phyloP scores from a whole-genome alignment of 2,888 invertebrate species.

The Pediacus dermestoides region DNA sequence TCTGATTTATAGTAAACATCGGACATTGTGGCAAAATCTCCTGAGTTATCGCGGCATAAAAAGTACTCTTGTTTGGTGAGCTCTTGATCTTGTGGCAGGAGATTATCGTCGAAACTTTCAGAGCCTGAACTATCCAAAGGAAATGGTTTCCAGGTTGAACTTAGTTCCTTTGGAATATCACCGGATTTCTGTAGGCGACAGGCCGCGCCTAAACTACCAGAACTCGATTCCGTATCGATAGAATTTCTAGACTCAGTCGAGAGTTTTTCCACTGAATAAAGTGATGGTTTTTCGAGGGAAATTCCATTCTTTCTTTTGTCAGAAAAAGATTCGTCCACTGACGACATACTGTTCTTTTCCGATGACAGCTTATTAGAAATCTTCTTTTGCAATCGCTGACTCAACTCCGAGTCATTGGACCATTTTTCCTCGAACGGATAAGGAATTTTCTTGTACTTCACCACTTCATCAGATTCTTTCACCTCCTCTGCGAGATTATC shows the following conservation, averaged over 20 bases:
- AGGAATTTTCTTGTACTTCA: constrained; percentile 38
- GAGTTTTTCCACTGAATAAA: constrained; percentile 44
- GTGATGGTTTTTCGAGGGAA: constrained; percentile 41
- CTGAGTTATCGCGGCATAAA: constrained; percentile 42
- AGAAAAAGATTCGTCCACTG: constrained; percentile 44
- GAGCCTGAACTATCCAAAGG: constrained; percentile 82
- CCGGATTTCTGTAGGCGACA: constrained; percentile 57
- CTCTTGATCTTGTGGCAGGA: constrained; percentile 73
- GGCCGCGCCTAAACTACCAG: constrained; percentile 70
- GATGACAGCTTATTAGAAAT: constrained; percentile 47
- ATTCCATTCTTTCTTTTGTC: constrained; percentile 35
- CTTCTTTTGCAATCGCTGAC: constrained; percentile 45
- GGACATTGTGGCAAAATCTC: constrained; percentile 39
- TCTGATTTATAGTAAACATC: constrained; percentile 47
- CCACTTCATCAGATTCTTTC: constrained; percentile 29
- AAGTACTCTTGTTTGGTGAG: constrained; percentile 48
- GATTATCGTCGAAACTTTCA: constrained; percentile 80
- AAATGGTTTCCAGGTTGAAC: constrained; percentile 79
- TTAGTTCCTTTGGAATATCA: constrained; percentile 62
- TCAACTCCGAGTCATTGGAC: constrained; percentile 49
- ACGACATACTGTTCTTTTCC: constrained; percentile 45
- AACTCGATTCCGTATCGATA: constrained; percentile 72
- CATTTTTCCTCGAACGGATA: constrained; percentile 51
- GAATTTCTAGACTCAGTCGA: constrained; percentile 68
- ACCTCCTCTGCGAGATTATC: constrained; percentile 45